Base-by-base conservation (phyloP, 2,888 invertebrate genomes). In the Smittia aterrima region DNA sequence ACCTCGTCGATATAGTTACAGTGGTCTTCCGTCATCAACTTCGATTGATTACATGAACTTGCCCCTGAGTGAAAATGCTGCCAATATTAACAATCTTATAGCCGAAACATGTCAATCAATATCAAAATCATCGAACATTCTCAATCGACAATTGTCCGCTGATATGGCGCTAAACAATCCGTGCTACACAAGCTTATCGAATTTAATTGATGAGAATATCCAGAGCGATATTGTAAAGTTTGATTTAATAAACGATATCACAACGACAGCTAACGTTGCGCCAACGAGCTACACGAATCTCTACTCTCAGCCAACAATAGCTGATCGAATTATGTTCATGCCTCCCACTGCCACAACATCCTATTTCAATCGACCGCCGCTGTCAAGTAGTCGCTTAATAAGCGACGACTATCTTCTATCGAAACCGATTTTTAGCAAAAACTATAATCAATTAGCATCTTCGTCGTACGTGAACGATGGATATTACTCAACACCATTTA, bases 21-120 rank as follows among this genome's bases (percentile, higher is more conserved):
- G 83, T 76, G 83, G 83, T 40, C 77, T 83, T 77, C 83, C 83
- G 66, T 82, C 83, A 76, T 82, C 83, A 75, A 82, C 83, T 25
- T 81, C 82, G 78, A 82, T 82, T 77, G 83, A 83, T 76, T 82
- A 83, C 75, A 68, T 75, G 54, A 72, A 58, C 64, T 18, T 72
- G 22, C 54, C 54, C 20, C 11, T 54, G 22, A 27, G 20, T n/a
- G 25, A 54, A 18, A 58, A 66, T 47, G 80, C 82, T 78, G 80
- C 82, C 75, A 82, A 83, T 77, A 81, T 83, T 76, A 80, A 81
- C 40, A 83, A 83, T 77, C 78, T 83, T 77, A 76, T 83, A 77
- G 83, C 82, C 76, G 83, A 83, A 79, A 82, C 83, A 73, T 81
- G 82, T 77, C 83, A 82, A 78, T 83, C 83, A 75, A 83, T 83